Evolutionary conservation across 2,113 vertebrate species (phyloP), one percentile per base, ranked within the genome.

Genomic region (Brachypteracias leptosomus): DNA sequence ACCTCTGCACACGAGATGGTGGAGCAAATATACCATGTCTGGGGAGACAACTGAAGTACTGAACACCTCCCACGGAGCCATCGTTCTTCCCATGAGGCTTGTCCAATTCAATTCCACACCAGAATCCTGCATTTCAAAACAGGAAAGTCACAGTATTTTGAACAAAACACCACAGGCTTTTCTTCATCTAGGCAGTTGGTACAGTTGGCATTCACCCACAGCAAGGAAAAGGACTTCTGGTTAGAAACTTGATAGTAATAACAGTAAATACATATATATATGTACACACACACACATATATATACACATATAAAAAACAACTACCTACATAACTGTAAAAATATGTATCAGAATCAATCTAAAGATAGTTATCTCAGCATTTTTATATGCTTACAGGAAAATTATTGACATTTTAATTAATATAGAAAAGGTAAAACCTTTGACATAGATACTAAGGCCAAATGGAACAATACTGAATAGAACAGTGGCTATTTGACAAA

Each of bases 11-110:
- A 46, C 99, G 98, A 63, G 99, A 99, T 0, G 99, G 99, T 26
- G 99, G 99, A 55, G 99, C 99, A 94, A 99, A 99, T 84, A 99
- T 98, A 8, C 99, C 99, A 0, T 99, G 98, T 97, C 99, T 99
- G 25, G 98, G 98, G 55, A 98, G 98, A 80, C 99, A 99, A 65
- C 95, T 98, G 95, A 99, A 99, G 96, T 99, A 99, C 88, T 98
- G 98, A 76, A 99, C 97, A 3, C 99, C 99, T 85, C 98, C 98
- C 52, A 99, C 99, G 0, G 99, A 99, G 14, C 99, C 99, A 16
- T 99, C 98, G 1, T 99, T 99, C 97, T 99, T 99, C 82, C 99
- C 99, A 0, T 98, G 99, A 33, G 99, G 99, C 81, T 99, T 99
- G 96, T 99, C 99, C 95, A 99, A 96, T 83, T 99, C 99, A 40